These are phyloP conservation scores for Loris lydekkerianus DNA, from an alignment of 2,797 vertebrate species.

Conservation along the genomic window DNA sequence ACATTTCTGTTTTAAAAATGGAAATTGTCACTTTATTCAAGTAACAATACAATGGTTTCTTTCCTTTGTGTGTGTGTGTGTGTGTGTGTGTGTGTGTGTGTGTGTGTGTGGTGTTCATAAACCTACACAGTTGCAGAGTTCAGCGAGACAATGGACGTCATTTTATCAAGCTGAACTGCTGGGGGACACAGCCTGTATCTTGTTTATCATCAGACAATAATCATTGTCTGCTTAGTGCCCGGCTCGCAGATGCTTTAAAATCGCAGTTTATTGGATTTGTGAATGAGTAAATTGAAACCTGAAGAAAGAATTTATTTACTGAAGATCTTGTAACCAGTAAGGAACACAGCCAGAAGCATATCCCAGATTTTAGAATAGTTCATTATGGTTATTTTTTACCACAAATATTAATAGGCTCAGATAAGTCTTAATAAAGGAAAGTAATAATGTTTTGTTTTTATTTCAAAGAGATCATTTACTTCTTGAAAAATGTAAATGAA, in stretches of 20 bases:
- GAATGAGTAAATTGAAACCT: constrained; percentile 60
- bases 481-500: not conserved
- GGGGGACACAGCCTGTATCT: not conserved
- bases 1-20: not conserved
- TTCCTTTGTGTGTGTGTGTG: not conserved
- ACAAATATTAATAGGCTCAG: not conserved
- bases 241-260: constrained; percentile 25
- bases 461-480: constrained; percentile 33
- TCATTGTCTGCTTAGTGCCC: not conserved
- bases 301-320: constrained; percentile 46
- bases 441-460: constrained; percentile 4
- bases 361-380: constrained; percentile 6
- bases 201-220: not conserved
- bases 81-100: not conserved
- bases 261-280: constrained; percentile 63
- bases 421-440: not conserved
- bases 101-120: not conserved
- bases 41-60: not conserved
- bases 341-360: not conserved
- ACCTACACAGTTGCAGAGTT: not conserved
- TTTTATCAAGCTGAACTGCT: not conserved
- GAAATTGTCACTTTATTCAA: constrained; percentile 32
- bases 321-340: not conserved
- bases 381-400: constrained; percentile 21
- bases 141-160: not conserved